Evolutionary conservation across 2,113 vertebrate genomes (phyloP).

Genomic region (Bombycilla garrulus): DNA sequence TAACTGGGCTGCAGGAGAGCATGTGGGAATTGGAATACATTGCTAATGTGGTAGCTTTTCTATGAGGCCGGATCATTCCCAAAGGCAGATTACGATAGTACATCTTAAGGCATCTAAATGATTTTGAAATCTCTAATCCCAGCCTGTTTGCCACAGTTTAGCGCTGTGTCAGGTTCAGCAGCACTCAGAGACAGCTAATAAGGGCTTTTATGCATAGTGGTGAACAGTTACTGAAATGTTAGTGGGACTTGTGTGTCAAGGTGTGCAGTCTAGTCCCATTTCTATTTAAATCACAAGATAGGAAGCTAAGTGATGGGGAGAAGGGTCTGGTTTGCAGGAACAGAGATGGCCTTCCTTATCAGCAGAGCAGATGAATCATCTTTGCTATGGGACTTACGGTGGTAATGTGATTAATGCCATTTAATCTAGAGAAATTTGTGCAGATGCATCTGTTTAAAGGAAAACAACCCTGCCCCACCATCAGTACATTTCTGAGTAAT

Average conservation of each 20-base stretch:
- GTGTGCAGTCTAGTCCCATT: neutral
- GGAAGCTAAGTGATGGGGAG: neutral
- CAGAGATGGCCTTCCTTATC: neutral
- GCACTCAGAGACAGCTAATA: neutral
- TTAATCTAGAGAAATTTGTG: neutral
- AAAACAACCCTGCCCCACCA: neutral
- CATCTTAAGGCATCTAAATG: slow-evolving; percentile 28
- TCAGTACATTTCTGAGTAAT: neutral
- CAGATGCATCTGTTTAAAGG: neutral
- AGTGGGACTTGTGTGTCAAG: neutral
- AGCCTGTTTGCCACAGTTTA: neutral
- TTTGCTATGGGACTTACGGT: neutral
- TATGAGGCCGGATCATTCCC: neutral
- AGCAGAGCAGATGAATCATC: neutral
- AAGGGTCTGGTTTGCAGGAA: neutral
- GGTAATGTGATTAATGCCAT: neutral
- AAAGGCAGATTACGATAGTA: neutral
- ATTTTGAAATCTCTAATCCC: slow-evolving; percentile 46
- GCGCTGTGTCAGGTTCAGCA: slow-evolving; percentile 1
- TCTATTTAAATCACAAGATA: neutral
- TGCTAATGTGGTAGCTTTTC: neutral
- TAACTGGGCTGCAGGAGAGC: neutral
- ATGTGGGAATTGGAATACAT: neutral
- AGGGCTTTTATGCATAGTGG: neutral
- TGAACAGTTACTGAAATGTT: neutral